Conservation (phyloP, 1,140 invertebrate genomes). For the Hylaeus volcanicus region DNA sequence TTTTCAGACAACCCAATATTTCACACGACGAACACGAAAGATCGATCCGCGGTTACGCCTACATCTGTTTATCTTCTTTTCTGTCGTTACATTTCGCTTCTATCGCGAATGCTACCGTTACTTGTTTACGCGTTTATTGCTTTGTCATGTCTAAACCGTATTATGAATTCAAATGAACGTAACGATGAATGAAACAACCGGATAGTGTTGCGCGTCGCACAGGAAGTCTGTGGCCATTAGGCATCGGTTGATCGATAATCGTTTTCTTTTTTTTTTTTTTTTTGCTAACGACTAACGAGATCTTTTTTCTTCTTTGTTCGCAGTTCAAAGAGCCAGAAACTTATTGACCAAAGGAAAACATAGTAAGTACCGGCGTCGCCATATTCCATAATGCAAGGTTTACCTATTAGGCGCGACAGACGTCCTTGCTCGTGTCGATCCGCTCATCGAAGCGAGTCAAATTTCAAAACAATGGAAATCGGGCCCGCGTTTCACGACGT, state of each 20-base stretch:
- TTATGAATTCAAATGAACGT: neutral
- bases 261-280: neutral
- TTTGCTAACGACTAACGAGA: neutral
- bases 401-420: too few relatives aligned
- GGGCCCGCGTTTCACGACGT: neutral
- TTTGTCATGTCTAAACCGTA: neutral
- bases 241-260: neutral
- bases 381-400: neutral
- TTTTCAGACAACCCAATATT: too few relatives aligned
- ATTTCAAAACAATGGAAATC: slow-evolving; percentile 30
- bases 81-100: too few relatives aligned
- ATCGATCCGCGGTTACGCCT: slow-evolving; percentile 8
- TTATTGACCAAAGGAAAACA: slow-evolving; percentile 92
- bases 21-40: neutral
- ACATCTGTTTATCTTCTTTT: neutral
- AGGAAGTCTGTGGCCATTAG: neutral
- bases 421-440: neutral
- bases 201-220: neutral
- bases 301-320: slow-evolving; percentile 69
- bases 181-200: too few relatives aligned
- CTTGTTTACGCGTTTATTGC: too few relatives aligned
- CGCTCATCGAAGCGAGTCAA: neutral
- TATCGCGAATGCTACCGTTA: too few relatives aligned
- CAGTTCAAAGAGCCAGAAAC: slow-evolving; percentile 87
- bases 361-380: slow-evolving; percentile 79